Evolutionary conservation across 2,888 invertebrate genomes (phyloP), one percentile per base, ranked within the genome.

Genomic region (Eupithecia subfuscata): DNA sequence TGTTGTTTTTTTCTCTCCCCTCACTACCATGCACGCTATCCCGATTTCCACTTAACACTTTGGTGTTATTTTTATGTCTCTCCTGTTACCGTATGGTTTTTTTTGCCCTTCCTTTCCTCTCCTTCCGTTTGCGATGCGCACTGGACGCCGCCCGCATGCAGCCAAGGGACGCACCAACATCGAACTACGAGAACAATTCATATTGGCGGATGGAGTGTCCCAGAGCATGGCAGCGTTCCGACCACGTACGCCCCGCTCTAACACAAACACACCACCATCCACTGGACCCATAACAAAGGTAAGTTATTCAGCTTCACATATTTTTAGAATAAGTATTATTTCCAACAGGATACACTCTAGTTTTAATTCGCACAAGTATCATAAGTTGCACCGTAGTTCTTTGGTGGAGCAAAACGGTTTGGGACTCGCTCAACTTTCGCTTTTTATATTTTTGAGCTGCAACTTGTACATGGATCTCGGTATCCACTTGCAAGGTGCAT

Each of bases 101-200:
- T n/a, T 91, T 93, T 90, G 82, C 87, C 90, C 84, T 80, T 88
- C 88, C 80, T 68, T 80, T 87, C 90, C 88, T 78, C 69, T 84
- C 88, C 77, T 75, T 75, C 89, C 82, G 84, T 89, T 89, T 89
- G 89, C 88, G 82, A 89, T 90, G 84, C 91, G 90, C 92, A 92
- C 91, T 88, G 94, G 94, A 94, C 93, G 93, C 93, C 93, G 95
- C 95, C 93, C 93, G 95, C 95, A 95, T 96, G 93, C 95, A 99
- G 99, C 99, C 96, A 99, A 99, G 96, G 99, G 99, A 96, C 98
- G 99, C 96, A 99, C 99, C 95, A 99, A 99, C 97, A 98, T 99
- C 96, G 99, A 99, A 96, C 97, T 99, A 91, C 97, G 99, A 91
- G 99, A 99, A 95, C 98, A 99, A 96, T 99, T 99, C 96, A 98